Conservation (phyloP, 1,140 invertebrate species). For the Brachionus sp. region DNA sequence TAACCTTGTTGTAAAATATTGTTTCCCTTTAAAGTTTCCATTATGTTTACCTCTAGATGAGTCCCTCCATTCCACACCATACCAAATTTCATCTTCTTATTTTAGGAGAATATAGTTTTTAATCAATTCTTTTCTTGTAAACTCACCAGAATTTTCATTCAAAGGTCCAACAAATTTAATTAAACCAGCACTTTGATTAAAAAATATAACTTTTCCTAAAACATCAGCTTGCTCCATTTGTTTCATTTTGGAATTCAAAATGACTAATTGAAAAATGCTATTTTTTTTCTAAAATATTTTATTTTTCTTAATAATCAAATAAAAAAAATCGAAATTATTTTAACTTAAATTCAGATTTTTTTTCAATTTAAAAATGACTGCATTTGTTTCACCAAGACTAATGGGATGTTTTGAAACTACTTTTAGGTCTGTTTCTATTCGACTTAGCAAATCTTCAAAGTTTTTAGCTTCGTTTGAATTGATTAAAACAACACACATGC, state of each 20-base stretch:
- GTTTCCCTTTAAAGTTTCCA: conserved; percentile 72
- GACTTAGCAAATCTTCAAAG: background rate
- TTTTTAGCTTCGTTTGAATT: background rate
- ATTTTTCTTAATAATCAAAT: background rate
- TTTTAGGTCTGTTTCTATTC: background rate
- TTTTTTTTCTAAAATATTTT: background rate
- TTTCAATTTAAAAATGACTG: background rate
- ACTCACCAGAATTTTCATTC: background rate
- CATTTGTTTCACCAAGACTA: conserved; percentile 27
- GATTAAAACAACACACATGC: background rate
- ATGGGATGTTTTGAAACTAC: background rate
- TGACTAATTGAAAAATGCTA: background rate
- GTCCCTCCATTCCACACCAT: conserved; percentile 91
- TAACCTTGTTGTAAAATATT: conserved; percentile 77
- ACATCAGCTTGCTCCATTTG: background rate
- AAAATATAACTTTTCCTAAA: background rate
- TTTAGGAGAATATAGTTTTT: background rate
- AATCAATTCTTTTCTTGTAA: background rate
- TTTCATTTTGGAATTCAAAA: conserved; percentile 16
- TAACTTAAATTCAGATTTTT: background rate
- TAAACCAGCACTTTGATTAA: background rate
- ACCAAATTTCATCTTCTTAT: conserved; percentile 66
- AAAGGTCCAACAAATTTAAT: conserved; percentile 33
- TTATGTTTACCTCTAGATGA: conserved; percentile 79
- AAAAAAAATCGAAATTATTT: conserved; percentile 13